Conservation (phyloP, 92 coral and sea anemone species). For the Porites rus region DNA sequence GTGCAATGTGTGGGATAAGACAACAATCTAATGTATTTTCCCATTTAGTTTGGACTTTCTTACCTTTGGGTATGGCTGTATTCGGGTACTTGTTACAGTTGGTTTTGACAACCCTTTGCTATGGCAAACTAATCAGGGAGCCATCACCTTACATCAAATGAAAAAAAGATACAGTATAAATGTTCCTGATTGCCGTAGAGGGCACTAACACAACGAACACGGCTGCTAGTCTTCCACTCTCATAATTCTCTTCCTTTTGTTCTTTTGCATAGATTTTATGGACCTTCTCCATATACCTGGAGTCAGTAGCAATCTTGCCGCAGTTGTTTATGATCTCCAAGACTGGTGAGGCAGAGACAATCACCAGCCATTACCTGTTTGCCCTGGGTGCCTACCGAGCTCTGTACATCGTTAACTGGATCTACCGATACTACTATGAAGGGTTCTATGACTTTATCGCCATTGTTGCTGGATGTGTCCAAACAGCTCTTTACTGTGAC, state of each 20-base stretch:
- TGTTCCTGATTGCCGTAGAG: too few species aligned
- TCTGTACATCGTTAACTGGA: slow-evolving; percentile 98
- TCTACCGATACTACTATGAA: slow-evolving; percentile 94
- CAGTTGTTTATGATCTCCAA: slow-evolving; percentile 99
- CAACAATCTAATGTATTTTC: too few species aligned
- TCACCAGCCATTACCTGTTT: slow-evolving; percentile 99
- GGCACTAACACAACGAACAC: too few species aligned
- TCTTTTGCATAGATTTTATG: slow-evolving; percentile 82
- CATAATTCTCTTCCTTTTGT: neutral
- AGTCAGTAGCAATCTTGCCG: slow-evolving; percentile 98
- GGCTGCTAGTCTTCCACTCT: too few species aligned
- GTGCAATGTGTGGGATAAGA: too few species aligned
- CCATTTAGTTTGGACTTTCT: too few species aligned
- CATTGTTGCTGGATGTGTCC: slow-evolving; percentile 99
- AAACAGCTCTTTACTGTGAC: slow-evolving; percentile 98
- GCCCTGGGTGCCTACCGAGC: slow-evolving; percentile 98
- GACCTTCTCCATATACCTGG: slow-evolving; percentile 99
- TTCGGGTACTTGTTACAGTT: too few species aligned
- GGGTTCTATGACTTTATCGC: slow-evolving; percentile 99
- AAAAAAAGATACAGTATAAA: too few species aligned
- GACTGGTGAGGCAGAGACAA: slow-evolving; percentile 99
- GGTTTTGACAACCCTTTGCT: too few species aligned
- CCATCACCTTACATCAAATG: too few species aligned
- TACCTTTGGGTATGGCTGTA: too few species aligned
- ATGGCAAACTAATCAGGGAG: too few species aligned